Evolutionary conservation across 2,797 vertebrate species (phyloP), one percentile per base, ranked within the genome.

Genomic region (Melanogrammus aeglefinus): DNA sequence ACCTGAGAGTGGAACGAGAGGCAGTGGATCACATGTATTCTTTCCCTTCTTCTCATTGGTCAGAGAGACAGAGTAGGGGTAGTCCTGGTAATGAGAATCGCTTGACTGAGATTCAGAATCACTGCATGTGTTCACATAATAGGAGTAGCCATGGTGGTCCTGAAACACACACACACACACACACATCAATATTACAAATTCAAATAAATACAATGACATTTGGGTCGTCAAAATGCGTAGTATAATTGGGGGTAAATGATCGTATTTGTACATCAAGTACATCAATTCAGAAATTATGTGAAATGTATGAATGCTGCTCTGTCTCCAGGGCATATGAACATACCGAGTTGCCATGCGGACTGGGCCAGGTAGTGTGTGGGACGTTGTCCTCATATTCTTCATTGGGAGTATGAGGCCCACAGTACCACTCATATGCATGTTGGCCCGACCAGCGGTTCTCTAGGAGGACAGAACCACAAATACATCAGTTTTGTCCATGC

Each of bases 61-160:
- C 0, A 93, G 92, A 24, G 94, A 95, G 0, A 92, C 90, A 0
- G 90, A 89, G 75, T 92, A 92, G 12, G 86, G 88, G 82, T 90
- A 93, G 77, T 94, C 94, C 47, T 92, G 92, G 78, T 88, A 94
- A 76, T 93, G 92, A 10, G 95, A 95, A 79, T 91, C 87, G 38
- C 91, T 94, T n/a, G 93, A 95, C 83, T 93, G 93, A 10, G 94
- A 95, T 83, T 95, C 95, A 9, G 94, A 94, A 86, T 95, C 95
- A 16, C 91, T 91, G 84, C 89, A 92, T 14, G 80, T 79, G 27
- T 84, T 81, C 7, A 75, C 74, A 72, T 91, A 85, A 21, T 84
- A 85, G 8, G 75, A 76, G 78, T 84, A 93, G 6, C 77, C 35
- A 77, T 86, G 69, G 75, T 90, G 86, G 36, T 86, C 88, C 93